Evolutionary conservation across 1,140 invertebrate genomes (phyloP).

Genomic region (Caenorhabditis briggsae): DNA sequence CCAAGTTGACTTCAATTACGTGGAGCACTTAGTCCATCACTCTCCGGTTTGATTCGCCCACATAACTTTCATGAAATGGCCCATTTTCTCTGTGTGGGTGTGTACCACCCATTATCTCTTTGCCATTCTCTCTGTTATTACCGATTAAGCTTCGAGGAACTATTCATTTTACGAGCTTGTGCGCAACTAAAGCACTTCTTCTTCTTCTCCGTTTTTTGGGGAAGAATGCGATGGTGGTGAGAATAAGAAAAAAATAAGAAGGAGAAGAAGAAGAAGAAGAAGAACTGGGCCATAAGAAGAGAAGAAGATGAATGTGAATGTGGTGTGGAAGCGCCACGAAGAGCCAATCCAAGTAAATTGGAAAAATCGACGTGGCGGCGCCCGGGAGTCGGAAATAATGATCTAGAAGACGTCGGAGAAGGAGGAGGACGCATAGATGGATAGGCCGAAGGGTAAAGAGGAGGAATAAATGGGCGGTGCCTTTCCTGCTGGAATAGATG

Average conservation of each 20-base stretch:
- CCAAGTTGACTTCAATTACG: no score
- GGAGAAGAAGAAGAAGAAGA: slow-evolving; percentile 48
- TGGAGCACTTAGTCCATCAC: no score
- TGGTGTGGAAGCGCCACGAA: slow-evolving; percentile 27
- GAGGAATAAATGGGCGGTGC: neutral
- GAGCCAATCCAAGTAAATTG: slow-evolving; percentile 55
- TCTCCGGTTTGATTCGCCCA: neutral
- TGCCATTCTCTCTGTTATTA: slow-evolving; percentile 22
- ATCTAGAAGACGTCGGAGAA: slow-evolving; percentile 37
- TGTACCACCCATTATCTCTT: no score
- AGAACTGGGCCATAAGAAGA: neutral
- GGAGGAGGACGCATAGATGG: slow-evolving; percentile 3
- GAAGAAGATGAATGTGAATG: slow-evolving; percentile 51
- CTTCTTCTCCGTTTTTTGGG: neutral
- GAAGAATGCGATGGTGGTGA: neutral
- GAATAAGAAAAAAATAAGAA: neutral
- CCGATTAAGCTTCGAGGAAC: neutral
- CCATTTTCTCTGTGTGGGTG: neutral
- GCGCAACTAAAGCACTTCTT: slow-evolving; percentile 30
- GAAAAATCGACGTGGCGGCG: slow-evolving; percentile 22
- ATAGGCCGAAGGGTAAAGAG: neutral
- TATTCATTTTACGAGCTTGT: neutral
- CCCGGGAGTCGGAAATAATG: slow-evolving; percentile 50
- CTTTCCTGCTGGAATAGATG: neutral
- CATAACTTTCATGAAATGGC: neutral